A percentile compares a stretch with the other conserved stretches of the same genome.
Conservation (phyloP, 2,888 invertebrate species). For the Meloe dianella region DNA sequence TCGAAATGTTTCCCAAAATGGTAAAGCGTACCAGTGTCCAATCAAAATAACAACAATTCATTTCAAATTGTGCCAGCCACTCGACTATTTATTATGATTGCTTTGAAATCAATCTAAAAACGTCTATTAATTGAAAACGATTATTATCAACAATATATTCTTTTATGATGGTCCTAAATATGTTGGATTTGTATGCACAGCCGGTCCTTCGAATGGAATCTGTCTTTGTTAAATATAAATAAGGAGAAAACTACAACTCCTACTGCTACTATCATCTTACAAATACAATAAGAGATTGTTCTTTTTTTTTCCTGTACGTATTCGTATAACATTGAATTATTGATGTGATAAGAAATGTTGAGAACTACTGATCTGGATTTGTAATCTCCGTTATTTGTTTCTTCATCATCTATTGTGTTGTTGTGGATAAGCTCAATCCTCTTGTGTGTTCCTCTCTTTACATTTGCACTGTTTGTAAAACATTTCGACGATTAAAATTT, state of each 20-base stretch:
- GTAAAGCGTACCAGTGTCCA: neutral
- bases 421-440: neutral
- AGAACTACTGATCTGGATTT: neutral
- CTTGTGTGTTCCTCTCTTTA: neutral
- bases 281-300: neutral
- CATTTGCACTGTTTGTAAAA: neutral
- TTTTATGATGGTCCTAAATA: neutral
- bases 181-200: neutral
- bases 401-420: neutral
- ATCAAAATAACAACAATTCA: neutral
- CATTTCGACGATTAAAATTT: neutral
- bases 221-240: neutral
- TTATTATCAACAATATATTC: neutral
- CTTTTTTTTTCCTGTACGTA: neutral
- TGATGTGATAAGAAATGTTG: neutral
- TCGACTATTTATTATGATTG: no score
- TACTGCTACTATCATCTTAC: neutral
- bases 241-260: no score
- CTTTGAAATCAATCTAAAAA: neutral
- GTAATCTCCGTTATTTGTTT: neutral
- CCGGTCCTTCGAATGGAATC: neutral
- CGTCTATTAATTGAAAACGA: neutral
- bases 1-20: neutral
- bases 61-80: neutral
- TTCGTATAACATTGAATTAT: neutral